These are phyloP conservation scores for Seira ritae DNA, from an alignment of 2,888 invertebrate species.

Conservation along the genomic window DNA sequence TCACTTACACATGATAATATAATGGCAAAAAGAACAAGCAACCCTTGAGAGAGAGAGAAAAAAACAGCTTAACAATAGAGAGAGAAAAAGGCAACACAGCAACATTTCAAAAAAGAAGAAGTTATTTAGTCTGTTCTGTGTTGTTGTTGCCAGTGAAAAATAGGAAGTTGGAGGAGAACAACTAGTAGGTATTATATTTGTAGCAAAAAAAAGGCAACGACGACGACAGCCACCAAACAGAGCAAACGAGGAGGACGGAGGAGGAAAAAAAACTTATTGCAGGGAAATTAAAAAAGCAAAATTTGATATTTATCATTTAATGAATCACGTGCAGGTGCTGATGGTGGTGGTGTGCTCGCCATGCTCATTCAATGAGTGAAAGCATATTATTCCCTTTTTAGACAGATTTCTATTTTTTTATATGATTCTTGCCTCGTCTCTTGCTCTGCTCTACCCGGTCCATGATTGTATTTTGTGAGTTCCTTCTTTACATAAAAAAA, in stretches of 20 bases:
- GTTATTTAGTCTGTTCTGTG: not conserved
- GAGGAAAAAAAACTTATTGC: conserved; percentile 68
- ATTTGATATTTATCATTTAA: conserved; percentile 74
- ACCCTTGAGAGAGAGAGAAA: conserved; percentile 63
- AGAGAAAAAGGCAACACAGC: conserved; percentile 44
- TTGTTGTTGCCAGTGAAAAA: not conserved
- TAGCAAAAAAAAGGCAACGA: conserved; percentile 1
- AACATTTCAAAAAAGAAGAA: conserved; percentile 27
- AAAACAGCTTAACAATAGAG: conserved; percentile 46
- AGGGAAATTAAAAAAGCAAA: conserved; percentile 74
- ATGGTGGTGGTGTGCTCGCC: conserved; percentile 61
- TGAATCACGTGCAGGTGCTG: conserved; percentile 73
- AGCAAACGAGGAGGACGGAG: conserved; percentile 46
- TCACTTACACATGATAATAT: conserved; percentile 64
- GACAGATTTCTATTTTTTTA: not conserved
- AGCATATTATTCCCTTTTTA: conserved; percentile 36
- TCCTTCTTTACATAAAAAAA: no score
- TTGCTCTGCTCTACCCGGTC: not conserved
- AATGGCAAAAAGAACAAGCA: conserved; percentile 40
- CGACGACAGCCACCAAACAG: conserved; percentile 30
- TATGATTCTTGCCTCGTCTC: not conserved
- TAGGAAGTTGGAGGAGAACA: conserved; percentile 13
- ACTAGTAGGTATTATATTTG: not conserved
- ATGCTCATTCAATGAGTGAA: conserved; percentile 54
- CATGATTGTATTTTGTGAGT: not conserved